Conservation (phyloP, 2,797 vertebrate genomes). For the Gadopsis marmoratus region DNA sequence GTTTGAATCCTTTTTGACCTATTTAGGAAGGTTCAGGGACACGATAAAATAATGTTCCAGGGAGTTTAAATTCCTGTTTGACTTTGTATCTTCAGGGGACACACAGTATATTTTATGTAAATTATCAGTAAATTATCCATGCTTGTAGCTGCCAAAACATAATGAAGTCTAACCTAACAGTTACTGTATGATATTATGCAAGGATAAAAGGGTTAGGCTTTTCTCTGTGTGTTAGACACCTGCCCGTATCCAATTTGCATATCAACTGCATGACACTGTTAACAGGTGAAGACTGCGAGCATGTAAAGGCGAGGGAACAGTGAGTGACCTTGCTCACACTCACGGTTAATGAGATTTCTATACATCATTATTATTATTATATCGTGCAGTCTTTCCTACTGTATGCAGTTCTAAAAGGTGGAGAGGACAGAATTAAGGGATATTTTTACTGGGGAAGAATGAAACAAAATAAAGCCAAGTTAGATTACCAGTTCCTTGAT, state of each 20-base stretch:
- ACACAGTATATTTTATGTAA: neutral
- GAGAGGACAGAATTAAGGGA: neutral
- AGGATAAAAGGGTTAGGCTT: too few species aligned
- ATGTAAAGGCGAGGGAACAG: too few species aligned
- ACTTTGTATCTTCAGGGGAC: neutral
- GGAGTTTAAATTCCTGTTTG: neutral
- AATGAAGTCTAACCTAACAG: too few species aligned
- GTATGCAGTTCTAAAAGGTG: neutral
- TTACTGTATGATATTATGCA: too few species aligned
- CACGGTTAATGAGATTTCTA: neutral
- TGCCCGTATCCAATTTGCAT: too few species aligned
- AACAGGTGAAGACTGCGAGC: too few species aligned
- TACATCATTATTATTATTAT: neutral
- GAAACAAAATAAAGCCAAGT: neutral
- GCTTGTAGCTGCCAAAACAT: too few species aligned
- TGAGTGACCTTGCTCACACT: too few species aligned
- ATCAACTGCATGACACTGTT: too few species aligned
- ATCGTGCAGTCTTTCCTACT: neutral
- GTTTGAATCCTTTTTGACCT: slow-evolving; percentile 31
- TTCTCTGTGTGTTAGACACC: too few species aligned
- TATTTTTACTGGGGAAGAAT: neutral
- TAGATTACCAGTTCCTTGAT: neutral
- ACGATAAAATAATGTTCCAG: neutral
- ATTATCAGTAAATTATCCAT: neutral
- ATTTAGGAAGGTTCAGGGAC: slow-evolving; percentile 5